Evolutionary conservation across 1,140 invertebrate genomes (phyloP).

Genomic region (Colletes latitarsis): DNA sequence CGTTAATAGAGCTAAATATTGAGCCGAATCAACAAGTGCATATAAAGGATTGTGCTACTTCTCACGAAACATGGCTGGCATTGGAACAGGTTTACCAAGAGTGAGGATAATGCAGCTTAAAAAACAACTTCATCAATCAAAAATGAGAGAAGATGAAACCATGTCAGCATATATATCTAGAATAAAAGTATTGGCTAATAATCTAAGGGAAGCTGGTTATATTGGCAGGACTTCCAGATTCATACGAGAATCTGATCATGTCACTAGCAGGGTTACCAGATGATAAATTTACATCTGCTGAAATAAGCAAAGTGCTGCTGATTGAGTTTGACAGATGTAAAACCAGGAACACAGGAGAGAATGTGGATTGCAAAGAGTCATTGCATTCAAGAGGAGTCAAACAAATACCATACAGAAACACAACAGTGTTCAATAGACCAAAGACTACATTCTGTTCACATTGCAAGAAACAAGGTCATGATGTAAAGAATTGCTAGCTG

Average conservation of each 20-base stretch:
- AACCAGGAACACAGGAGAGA: no score
- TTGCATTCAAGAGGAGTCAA: background rate
- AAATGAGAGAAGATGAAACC: background rate
- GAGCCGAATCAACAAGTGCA: background rate
- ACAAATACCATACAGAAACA: background rate
- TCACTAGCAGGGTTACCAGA: slow-evolving; percentile 6
- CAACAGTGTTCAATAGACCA: no score
- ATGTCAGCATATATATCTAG: slow-evolving; percentile 8
- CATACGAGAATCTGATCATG: slow-evolving; percentile 17
- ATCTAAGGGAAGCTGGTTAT: slow-evolving; percentile 10
- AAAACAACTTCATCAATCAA: background rate
- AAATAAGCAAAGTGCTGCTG: background rate
- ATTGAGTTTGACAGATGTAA: background rate
- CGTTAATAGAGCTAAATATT: background rate
- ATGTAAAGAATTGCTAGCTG: background rate
- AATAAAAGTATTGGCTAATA: slow-evolving; percentile 1
- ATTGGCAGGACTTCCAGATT: slow-evolving; percentile 2
- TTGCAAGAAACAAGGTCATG: background rate
- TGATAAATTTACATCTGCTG: slow-evolving; percentile 12
- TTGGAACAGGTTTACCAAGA: background rate
- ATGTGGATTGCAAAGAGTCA: background rate
- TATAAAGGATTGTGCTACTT: background rate
- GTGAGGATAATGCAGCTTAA: background rate
- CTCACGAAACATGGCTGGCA: background rate
- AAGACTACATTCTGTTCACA: no score